Evolutionary conservation across 2,797 vertebrate species (phyloP).

Genomic region (Poeciliopsis infans): DNA sequence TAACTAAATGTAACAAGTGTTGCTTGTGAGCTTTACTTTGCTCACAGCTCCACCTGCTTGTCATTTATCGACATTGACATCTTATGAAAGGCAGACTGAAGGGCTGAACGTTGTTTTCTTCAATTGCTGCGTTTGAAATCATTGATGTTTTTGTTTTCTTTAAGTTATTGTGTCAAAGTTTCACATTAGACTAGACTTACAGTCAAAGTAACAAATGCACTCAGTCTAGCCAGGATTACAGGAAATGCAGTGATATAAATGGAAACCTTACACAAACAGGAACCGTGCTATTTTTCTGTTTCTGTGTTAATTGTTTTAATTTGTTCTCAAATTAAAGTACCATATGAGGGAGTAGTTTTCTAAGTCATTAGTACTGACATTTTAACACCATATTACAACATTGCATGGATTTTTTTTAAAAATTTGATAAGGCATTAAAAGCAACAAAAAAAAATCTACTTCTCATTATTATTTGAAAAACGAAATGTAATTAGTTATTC

Average conservation of each 20-base stretch:
- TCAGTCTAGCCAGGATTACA: neutral
- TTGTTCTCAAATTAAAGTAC: neutral
- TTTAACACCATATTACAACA: neutral
- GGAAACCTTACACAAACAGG: neutral
- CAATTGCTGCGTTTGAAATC: neutral
- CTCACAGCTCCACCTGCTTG: constrained; percentile 89
- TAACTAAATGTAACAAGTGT: constrained; percentile 45
- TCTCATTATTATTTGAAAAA: neutral
- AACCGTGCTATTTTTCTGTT: neutral
- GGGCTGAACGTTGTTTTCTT: neutral
- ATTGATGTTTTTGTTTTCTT: neutral
- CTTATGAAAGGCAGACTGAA: constrained; percentile 38
- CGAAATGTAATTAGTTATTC: neutral
- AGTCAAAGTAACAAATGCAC: neutral
- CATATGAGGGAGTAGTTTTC: neutral
- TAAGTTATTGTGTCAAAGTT: neutral
- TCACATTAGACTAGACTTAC: neutral
- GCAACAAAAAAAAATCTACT: neutral
- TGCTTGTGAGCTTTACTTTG: constrained; percentile 78
- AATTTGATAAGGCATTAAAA: neutral
- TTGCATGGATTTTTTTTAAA: neutral
- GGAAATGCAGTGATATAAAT: neutral
- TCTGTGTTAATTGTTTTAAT: neutral
- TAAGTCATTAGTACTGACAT: neutral
- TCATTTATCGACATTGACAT: constrained; percentile 79